Conservation (phyloP, 2,797 vertebrate species). For the Tympanoctomys barrerae region DNA sequence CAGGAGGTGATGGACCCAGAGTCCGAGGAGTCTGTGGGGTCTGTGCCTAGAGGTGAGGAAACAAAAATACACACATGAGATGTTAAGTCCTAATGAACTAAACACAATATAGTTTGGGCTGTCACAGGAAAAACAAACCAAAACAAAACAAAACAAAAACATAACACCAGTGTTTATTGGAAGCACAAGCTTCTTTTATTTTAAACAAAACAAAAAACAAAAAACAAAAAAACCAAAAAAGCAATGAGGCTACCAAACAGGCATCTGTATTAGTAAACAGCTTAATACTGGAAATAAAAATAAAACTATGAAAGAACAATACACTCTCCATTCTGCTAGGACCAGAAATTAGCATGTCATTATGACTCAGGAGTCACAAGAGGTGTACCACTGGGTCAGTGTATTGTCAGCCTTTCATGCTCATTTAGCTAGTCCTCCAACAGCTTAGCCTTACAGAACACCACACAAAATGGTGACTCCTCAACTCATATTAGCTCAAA, state of each 20-base stretch:
- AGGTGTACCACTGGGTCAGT: constrained; percentile 83
- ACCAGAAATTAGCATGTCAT: constrained; percentile 82
- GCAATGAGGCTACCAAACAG: constrained; percentile 86
- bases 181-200: constrained; percentile 87
- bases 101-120: constrained; percentile 79
- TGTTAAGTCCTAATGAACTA: constrained; percentile 72
- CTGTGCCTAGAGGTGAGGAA: constrained; percentile 90
- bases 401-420: constrained; percentile 86
- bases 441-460: constrained; percentile 86
- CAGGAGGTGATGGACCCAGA: constrained; percentile 93
- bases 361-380: constrained; percentile 82
- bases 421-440: constrained; percentile 85
- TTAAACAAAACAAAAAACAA: constrained; percentile 78
- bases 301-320: constrained; percentile 83
- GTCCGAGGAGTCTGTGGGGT: constrained; percentile 91
- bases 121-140: constrained; percentile 84
- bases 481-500: constrained; percentile 89
- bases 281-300: constrained; percentile 86
- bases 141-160: constrained; percentile 80
- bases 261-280: constrained; percentile 83
- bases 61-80: constrained; percentile 85
- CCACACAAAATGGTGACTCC: constrained; percentile 87
- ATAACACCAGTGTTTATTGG: constrained; percentile 83
- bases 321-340: constrained; percentile 86
- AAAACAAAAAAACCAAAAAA: constrained; percentile 81